Base-by-base conservation (phyloP, 2,888 invertebrate genomes). In the Rhaphigaster nebulosa region DNA sequence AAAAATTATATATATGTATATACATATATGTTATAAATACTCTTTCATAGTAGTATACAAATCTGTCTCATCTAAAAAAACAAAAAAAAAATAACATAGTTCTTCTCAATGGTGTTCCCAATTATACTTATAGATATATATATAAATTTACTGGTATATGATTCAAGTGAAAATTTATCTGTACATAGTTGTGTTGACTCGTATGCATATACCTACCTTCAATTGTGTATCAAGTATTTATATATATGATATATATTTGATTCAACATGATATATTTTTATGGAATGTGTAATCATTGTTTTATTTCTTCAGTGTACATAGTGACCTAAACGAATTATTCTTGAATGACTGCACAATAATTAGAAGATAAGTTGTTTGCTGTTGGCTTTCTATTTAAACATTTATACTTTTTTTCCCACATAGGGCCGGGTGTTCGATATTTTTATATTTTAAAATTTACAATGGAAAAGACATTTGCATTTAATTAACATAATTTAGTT, bases 261-360 rank as follows among this genome's bases (percentile, higher is more conserved):
- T 89, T 45, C 89, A 65, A 76, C 89, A 89, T 89, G 60, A 88
- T 89, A 89, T 89, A 89, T 89, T 89, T 89, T 89, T 89, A 89
- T 89, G 89, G 88, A 89, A 89, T 60, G 65, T 89, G 70, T 89
- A 76, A 89, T 89, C 65, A 76, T 50, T 89, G 76, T 60, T 89
- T 89, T n/a, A 76, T 60, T 89, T 45, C 76, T 70, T 50, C 70
- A 76, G 89, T 89, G 52, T 76, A 89, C 50, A 89, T 89, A 76
- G 60, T 88, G 56, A 60, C 65, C 65, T 88, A 84, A 65, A 88
- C 88, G 41, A 88, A 88, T 60, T 88, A 50, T 29, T 76, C 70
- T 89, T 89, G 45, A 89, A 76, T 56, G 89, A 50, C 70, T 70
- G 89, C 89, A 45, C 89, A 89, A 89, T 89, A 89, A 65, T 76